Base-by-base conservation (phyloP, 2,113 vertebrate species). In the Dromaius novaehollandiae region DNA sequence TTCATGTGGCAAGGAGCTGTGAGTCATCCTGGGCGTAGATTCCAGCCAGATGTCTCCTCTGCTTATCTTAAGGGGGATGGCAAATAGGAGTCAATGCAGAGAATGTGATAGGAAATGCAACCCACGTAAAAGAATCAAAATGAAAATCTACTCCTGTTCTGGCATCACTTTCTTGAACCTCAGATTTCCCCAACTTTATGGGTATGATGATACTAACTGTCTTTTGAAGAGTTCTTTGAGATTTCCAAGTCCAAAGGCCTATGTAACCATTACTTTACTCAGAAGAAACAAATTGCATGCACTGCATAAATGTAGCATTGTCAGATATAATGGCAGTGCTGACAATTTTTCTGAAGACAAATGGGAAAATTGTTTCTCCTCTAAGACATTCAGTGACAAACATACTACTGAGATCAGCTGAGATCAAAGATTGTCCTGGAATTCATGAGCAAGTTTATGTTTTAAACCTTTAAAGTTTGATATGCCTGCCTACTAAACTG, bases 401-500 rank as follows among this genome's bases (percentile, higher is more conserved):
- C 19, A 46, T 21, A 34, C 8, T 63, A 60, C 42, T 61, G 50
- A 78, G 36, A 28, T 36, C 34, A 92, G 5, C 30, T 66, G 55
- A 90, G 60, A 94, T 93, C 53, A 93, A 91, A 94, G 46, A 40
- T 34, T 90, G 7, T 58, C 30, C 68, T 94, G 64, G 36, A 91
- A 88, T 70, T 93, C 46, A 83, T 9, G 16, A 34, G 0, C 25
- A 50, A 70, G 6, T 93, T 93, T 91, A 53, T 70, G 4, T 90
- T 85, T 93, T 40, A 70, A 90, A 53, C 42, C 36, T 90, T 88
- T 88, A 74, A 78, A 30, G 36, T 91, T 74, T 81, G 12, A 36
- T 66, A 71, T 20, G 6, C 38, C 20, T 76, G 73, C 60, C 85
- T 64, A 55, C 38, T 83, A 77, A 80, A 70, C 21, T 58, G 0